Base-by-base conservation (phyloP, 2,797 vertebrate species). In the Acomys russatus region DNA sequence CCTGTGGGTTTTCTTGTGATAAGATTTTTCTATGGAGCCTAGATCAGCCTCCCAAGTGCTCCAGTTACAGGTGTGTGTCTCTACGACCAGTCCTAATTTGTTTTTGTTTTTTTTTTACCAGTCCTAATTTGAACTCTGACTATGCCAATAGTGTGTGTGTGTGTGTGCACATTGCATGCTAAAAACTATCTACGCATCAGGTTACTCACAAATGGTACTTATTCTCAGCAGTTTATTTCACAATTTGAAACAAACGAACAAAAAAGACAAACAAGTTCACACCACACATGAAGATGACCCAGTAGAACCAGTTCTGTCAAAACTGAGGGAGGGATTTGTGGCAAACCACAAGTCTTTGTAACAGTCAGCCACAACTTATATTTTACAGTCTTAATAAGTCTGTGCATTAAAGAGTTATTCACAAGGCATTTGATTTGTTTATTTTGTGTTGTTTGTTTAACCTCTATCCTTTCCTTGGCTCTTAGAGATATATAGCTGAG, bases 221-320 rank as follows among this genome's bases (percentile, higher is more conserved):
- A 93, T 74, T 79, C 94, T 56, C 33, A 35, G 68, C 90, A 38
- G 6, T 82, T 93, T 22, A 71, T 73, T 20, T 88, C n/a, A 92
- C 3, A 68, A 22, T 35, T 94, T 56, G 51, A 66, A 89, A 95
- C 80, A 9, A 44, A n/a, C n/a, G 17, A 59, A 56, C 12, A 83
- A 94, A 85, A 1, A 92, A 76, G 49, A 91, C 17, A 70, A n/a
- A 20, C 9, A 63, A 86, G 71, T 35, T 49, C 4, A 66, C 9
- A 51, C 7, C 70, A 44, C 66, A 63, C 30, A 22, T 33, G 25
- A 88, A 28, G 82, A 44, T 4, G 10, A 23, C 28, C 61, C 28
- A 70, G 38, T 49, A 44, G 23, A 64, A 66, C 66, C 25, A 63
- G 77, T 35, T 4, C 25, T 8, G 17, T n/a, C 73, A 90, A 96